Percentiles rank a stretch among this genome's conserved stretches.
These are phyloP conservation scores for Steinernema hermaphroditum DNA, from an alignment of 2,888 invertebrate genomes.

Conservation along the genomic window DNA sequence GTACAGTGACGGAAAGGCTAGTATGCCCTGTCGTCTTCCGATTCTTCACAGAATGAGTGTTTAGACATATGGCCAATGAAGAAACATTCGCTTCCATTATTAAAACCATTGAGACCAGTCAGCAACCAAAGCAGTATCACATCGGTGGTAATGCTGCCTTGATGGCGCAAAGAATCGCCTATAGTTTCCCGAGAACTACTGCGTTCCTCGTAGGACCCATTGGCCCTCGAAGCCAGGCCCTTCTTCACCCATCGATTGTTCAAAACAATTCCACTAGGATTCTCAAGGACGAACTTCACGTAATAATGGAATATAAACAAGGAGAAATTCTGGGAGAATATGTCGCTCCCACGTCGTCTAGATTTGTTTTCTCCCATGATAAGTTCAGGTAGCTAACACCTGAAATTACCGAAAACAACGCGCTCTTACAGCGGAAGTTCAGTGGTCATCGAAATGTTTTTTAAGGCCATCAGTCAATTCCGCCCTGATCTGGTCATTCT, in stretches of 20 bases:
- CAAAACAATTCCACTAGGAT: slow-evolving; percentile 66
- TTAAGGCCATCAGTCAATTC: slow-evolving; percentile 65
- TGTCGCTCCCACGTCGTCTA: slow-evolving; percentile 67
- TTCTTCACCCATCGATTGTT: slow-evolving; percentile 67
- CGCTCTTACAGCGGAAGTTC: slow-evolving; percentile 62
- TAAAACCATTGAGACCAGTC: slow-evolving; percentile 14
- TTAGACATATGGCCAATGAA: slow-evolving; percentile 57
- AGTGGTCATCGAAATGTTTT: slow-evolving; percentile 68
- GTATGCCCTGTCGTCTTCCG: no score
- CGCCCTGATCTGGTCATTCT: slow-evolving; percentile 68
- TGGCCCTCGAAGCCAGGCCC: slow-evolving; percentile 67
- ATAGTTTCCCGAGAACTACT: slow-evolving; percentile 67
- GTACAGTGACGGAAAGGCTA: slow-evolving; percentile 69
- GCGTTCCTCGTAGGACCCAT: slow-evolving; percentile 69
- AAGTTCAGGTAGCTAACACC: slow-evolving; percentile 68
- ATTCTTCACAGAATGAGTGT: background rate
- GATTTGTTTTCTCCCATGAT: slow-evolving; percentile 69
- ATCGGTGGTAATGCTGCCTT: slow-evolving; percentile 70
- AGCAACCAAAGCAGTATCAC: slow-evolving; percentile 61
- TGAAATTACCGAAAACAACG: no score
- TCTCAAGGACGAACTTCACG: slow-evolving; percentile 68
- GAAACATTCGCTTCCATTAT: slow-evolving; percentile 46
- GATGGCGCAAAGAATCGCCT: slow-evolving; percentile 68
- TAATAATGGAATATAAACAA: slow-evolving; percentile 69
- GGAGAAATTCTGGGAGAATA: slow-evolving; percentile 67